phyloP scores from a whole-genome alignment of 1,140 invertebrate genomes.

The Ylistrum balloti region DNA sequence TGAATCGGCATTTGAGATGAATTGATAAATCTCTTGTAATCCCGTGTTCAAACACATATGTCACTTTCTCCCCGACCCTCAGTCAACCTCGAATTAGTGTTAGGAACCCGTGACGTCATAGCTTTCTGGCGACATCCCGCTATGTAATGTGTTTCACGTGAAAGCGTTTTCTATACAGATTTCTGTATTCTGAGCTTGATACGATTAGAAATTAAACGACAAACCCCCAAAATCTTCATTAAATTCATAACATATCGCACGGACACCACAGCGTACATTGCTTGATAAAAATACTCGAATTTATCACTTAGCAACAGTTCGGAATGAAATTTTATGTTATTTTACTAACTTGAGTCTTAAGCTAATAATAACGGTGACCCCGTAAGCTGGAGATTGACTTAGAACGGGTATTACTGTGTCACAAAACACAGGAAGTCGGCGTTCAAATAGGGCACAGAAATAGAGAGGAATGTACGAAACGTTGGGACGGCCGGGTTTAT shows the following conservation, averaged over 20 bases:
- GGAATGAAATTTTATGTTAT: background rate
- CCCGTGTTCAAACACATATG: constrained; percentile 24
- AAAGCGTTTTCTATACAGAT: background rate
- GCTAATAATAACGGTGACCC: background rate
- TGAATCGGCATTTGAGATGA: constrained; percentile 6
- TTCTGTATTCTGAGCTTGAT: background rate
- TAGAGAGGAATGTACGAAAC: background rate
- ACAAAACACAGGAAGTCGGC: constrained; percentile 27
- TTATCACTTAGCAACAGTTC: background rate
- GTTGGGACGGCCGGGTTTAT: background rate
- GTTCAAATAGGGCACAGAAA: background rate
- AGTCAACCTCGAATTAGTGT: background rate
- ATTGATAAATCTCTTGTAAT: constrained; percentile 40
- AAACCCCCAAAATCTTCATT: background rate
- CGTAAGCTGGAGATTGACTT: background rate
- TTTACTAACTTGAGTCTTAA: background rate
- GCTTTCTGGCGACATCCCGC: background rate
- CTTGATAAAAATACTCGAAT: background rate
- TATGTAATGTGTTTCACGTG: constrained; percentile 21
- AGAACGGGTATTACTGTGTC: background rate
- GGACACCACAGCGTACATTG: background rate
- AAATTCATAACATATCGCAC: background rate
- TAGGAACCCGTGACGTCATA: background rate
- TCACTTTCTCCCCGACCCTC: constrained; percentile 1
- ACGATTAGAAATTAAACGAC: no score